These are phyloP conservation scores for Cyclophora punctaria DNA, from an alignment of 2,888 invertebrate genomes.

Conservation along the genomic window DNA sequence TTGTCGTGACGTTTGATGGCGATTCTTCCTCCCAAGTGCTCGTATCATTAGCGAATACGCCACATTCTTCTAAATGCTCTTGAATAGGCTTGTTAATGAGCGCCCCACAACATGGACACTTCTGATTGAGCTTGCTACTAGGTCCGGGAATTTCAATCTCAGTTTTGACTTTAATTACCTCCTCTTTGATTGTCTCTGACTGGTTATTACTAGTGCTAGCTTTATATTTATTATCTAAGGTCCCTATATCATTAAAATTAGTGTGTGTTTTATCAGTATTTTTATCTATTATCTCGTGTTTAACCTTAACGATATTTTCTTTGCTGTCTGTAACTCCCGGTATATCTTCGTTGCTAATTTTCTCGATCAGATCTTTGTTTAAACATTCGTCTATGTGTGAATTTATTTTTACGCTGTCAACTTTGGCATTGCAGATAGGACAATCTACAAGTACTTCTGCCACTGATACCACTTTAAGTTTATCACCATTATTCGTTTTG, in stretches of 20 bases:
- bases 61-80: slow-evolving; percentile 70
- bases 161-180: slow-evolving; percentile 1
- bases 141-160: slow-evolving; percentile 21
- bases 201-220: too few species aligned
- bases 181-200: too few species aligned
- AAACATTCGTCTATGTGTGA: slow-evolving; percentile 64
- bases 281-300: neutral
- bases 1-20: slow-evolving; percentile 33
- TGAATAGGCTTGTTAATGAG: slow-evolving; percentile 41
- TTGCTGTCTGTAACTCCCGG: slow-evolving; percentile 9
- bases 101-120: slow-evolving; percentile 64
- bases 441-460: slow-evolving; percentile 46
- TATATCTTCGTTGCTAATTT: slow-evolving; percentile 25
- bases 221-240: neutral
- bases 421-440: slow-evolving; percentile 59
- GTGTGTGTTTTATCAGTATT: slow-evolving; percentile 1
- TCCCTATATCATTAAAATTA: slow-evolving; percentile 1
- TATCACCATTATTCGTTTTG: slow-evolving; percentile 28
- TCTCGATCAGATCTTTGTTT: slow-evolving; percentile 49
- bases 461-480: slow-evolving; percentile 32
- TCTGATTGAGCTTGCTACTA: slow-evolving; percentile 26
- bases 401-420: slow-evolving; percentile 50
- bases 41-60: slow-evolving; percentile 51
- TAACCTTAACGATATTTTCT: slow-evolving; percentile 3
- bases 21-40: slow-evolving; percentile 49